A percentile compares a stretch with the other conserved stretches of the same genome.
Evolutionary conservation across 2,888 invertebrate genomes (phyloP).

Genomic region (Digitonthophagus gazella): DNA sequence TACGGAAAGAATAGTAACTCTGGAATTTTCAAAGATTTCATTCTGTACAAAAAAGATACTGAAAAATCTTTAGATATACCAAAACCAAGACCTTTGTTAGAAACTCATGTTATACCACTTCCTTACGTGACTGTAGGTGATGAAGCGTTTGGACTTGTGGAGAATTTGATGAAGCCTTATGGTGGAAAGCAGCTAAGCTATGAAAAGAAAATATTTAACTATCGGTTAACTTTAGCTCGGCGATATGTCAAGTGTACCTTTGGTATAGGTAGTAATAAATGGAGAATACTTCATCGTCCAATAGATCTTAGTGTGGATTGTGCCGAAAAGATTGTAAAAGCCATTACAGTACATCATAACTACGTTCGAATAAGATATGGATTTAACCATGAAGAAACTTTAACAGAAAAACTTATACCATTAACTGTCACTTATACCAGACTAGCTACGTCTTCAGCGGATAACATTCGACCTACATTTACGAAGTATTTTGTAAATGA

Average conservation of each 20-base stretch:
- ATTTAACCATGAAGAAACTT: not conserved
- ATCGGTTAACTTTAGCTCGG: conserved; percentile 17
- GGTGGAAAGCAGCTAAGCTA: conserved; percentile 4
- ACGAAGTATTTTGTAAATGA: not conserved
- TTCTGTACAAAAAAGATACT: conserved; percentile 22
- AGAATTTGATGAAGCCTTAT: conserved; percentile 19
- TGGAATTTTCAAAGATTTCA: conserved; percentile 29
- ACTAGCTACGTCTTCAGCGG: not conserved
- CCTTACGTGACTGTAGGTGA: conserved; percentile 16
- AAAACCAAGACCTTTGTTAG: conserved; percentile 6
- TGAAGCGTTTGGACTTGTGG: conserved; percentile 16
- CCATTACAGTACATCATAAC: conserved; percentile 6
- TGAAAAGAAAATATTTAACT: conserved; percentile 19
- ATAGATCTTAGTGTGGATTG: conserved; percentile 2
- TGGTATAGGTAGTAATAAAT: conserved; percentile 22
- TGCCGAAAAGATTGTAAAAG: conserved; percentile 22
- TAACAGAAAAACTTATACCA: not conserved
- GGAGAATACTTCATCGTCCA: conserved; percentile 16
- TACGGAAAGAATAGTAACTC: conserved; percentile 35
- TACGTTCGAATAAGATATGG: not conserved
- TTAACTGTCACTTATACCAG: not conserved
- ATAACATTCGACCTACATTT: not conserved
- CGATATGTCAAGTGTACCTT: conserved; percentile 21
- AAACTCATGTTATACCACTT: conserved; percentile 18
- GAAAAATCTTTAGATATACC: conserved; percentile 20